phyloP scores from a whole-genome alignment of 2,797 vertebrate species.

The Smutsia gigantea region DNA sequence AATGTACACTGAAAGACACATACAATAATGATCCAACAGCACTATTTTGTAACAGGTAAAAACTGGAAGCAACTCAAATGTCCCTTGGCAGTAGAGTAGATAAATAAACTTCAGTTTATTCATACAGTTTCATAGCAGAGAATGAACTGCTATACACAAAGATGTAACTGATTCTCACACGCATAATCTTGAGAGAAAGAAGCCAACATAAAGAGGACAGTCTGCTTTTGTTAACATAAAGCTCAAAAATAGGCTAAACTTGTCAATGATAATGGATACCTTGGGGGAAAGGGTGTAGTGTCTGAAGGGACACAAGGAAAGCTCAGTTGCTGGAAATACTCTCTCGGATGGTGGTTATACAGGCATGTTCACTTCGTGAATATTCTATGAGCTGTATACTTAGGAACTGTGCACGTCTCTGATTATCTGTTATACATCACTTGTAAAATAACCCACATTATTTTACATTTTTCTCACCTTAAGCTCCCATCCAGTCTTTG shows the following conservation, averaged over 20 bases:
- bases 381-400: neutral
- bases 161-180: neutral
- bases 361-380: neutral
- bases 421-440: neutral
- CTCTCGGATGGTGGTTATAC: neutral
- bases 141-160: neutral
- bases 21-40: neutral
- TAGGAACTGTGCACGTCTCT: neutral
- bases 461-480: conserved; percentile 18
- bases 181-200: neutral
- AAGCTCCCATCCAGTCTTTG: neutral
- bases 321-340: too few species aligned
- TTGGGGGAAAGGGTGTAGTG: neutral
- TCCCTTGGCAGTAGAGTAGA: neutral
- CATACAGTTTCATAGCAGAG: neutral
- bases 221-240: neutral
- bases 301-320: neutral
- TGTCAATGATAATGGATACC: neutral
- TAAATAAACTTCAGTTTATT: neutral
- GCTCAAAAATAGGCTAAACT: neutral
- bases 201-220: neutral
- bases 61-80: neutral
- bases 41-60: neutral
- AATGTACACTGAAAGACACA: neutral
- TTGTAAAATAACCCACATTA: neutral